These are phyloP conservation scores for Halcyon badia DNA, from an alignment of 2,797 vertebrate species.

Conservation along the genomic window DNA sequence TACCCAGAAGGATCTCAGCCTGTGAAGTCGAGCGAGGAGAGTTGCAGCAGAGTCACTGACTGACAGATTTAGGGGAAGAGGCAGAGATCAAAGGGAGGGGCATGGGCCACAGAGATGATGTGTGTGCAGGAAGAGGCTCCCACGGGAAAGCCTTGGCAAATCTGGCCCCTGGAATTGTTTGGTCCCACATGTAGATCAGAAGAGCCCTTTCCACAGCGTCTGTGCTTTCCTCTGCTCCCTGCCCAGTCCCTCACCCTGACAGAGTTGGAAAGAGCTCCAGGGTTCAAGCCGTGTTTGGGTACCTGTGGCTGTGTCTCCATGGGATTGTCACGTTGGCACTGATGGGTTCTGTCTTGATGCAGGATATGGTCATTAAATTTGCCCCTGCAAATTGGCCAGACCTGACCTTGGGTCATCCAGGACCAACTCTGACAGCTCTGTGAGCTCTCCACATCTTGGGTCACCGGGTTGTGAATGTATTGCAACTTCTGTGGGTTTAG, in stretches of 20 bases:
- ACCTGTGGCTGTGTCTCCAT: accelerated
- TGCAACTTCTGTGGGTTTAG: background rate
- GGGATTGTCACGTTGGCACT: background rate
- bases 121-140: background rate
- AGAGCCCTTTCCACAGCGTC: background rate
- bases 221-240: background rate
- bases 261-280: background rate
- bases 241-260: background rate
- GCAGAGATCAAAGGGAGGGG: background rate
- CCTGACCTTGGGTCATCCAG: background rate
- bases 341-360: background rate
- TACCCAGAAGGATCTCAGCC: background rate
- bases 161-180: background rate
- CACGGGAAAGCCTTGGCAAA: background rate
- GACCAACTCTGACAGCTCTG: background rate
- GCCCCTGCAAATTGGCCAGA: accelerated
- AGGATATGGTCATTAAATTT: accelerated
- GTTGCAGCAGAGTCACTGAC: background rate
- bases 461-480: background rate
- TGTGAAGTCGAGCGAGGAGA: background rate
- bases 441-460: background rate
- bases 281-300: accelerated
- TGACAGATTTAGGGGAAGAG: background rate
- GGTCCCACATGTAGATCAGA: background rate
- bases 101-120: background rate